Percentiles rank a stretch among this genome's conserved stretches.
These are phyloP conservation scores for Nothocercus julius DNA, from an alignment of 2,113 vertebrate genomes.

Conservation along the genomic window DNA sequence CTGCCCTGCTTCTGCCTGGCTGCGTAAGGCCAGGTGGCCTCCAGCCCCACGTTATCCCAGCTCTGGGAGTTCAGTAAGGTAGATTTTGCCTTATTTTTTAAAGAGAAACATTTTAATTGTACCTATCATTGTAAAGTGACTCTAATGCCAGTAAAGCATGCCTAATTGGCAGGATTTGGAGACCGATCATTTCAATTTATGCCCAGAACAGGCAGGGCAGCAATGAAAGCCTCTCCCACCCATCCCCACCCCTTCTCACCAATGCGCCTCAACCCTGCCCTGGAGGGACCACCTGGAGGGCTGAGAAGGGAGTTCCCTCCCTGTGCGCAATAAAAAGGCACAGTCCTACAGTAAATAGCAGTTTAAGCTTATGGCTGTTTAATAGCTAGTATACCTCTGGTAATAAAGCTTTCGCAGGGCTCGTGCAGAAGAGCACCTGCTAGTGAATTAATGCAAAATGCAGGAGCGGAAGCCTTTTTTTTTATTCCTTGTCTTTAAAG, in stretches of 20 bases:
- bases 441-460: not conserved
- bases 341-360: slow-evolving; percentile 21
- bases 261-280: slow-evolving; percentile 64
- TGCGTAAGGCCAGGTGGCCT: not conserved
- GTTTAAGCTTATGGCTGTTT: not conserved
- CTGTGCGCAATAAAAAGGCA: not conserved
- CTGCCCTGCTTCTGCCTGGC: not conserved
- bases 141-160: slow-evolving; percentile 43
- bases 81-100: not conserved
- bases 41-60: not conserved
- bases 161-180: slow-evolving; percentile 65
- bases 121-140: not conserved
- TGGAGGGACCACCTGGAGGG: slow-evolving; percentile 72
- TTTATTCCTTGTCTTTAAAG: not conserved
- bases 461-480: not conserved
- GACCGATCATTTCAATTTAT: slow-evolving; percentile 67
- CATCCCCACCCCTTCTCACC: slow-evolving; percentile 51
- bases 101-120: not conserved
- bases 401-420: slow-evolving; percentile 5
- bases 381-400: not conserved
- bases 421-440: slow-evolving; percentile 16
- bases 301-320: slow-evolving; percentile 63
- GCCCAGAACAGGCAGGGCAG: slow-evolving; percentile 69
- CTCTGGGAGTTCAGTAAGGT: not conserved
- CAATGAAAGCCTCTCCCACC: slow-evolving; percentile 57